Percentiles rank a stretch among this genome's conserved stretches.
These are phyloP conservation scores for Bombylius major DNA, from an alignment of 2,888 invertebrate species.

Conservation along the genomic window DNA sequence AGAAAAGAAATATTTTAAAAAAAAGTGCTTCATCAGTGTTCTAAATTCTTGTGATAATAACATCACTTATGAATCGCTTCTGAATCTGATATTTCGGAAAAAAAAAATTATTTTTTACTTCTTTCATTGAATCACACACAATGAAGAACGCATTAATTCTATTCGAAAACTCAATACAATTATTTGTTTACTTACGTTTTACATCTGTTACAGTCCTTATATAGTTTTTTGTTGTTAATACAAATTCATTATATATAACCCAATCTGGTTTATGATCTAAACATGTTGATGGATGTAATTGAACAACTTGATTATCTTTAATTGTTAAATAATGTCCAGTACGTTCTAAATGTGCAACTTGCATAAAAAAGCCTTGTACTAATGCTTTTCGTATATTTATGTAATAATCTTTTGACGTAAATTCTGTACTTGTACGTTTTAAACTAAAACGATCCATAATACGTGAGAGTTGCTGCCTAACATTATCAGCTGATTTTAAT, in stretches of 20 bases:
- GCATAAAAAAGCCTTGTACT: slow-evolving; percentile 99
- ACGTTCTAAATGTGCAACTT: slow-evolving; percentile 95
- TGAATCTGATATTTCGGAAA: not conserved
- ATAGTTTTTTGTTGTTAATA: slow-evolving; percentile 98
- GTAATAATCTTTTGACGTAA: slow-evolving; percentile 97
- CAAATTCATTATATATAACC: slow-evolving; percentile 99
- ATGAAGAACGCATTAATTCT: too few species aligned
- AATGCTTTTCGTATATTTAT: slow-evolving; percentile 97
- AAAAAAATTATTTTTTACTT: not conserved
- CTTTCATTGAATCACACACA: not conserved
- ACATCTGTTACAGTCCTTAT: slow-evolving; percentile 98
- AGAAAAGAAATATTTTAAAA: slow-evolving; percentile 10
- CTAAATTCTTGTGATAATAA: too few species aligned
- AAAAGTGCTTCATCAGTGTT: not conserved
- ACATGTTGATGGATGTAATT: slow-evolving; percentile 96
- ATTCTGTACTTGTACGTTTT: slow-evolving; percentile 91
- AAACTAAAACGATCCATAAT: slow-evolving; percentile 97
- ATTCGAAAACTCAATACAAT: too few species aligned
- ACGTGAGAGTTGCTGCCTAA: slow-evolving; percentile 88
- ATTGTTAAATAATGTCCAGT: slow-evolving; percentile 98
- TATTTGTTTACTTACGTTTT: slow-evolving; percentile 63
- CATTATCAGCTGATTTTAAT: slow-evolving; percentile 96
- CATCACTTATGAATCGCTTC: too few species aligned
- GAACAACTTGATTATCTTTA: slow-evolving; percentile 98
- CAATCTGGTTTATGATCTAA: slow-evolving; percentile 99